A percentile compares a stretch with the other conserved stretches of the same genome.
Evolutionary conservation across 2,113 vertebrate genomes (phyloP).

Genomic region (Tychaedon coryphoeus): DNA sequence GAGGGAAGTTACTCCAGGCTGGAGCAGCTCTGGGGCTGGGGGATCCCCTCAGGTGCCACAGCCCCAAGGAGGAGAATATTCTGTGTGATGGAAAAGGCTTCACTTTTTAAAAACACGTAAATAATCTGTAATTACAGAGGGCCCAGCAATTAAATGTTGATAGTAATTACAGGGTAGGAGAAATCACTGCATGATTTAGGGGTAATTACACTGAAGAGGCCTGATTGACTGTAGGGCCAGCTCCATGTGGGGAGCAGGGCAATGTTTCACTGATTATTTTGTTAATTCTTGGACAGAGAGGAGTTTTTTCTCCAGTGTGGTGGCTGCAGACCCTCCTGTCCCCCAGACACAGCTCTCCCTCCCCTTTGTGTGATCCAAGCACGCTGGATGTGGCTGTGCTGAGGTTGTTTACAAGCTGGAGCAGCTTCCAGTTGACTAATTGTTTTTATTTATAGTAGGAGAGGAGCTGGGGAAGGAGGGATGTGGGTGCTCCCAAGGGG

Average conservation of each 20-base stretch:
- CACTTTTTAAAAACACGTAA: not conserved
- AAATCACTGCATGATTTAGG: not conserved
- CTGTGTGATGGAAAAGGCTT: not conserved
- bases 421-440: not conserved
- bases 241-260: not conserved
- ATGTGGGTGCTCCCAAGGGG: not conserved
- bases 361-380: not conserved
- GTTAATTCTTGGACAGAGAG: not conserved
- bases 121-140: not conserved
- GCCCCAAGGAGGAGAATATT: not conserved
- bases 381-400: not conserved
- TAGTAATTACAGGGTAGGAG: constrained; percentile 8
- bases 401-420: not conserved
- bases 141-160: not conserved
- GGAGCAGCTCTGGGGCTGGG: not conserved
- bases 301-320: not conserved
- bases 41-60: not conserved
- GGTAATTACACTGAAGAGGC: not conserved
- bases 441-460: not conserved
- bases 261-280: not conserved
- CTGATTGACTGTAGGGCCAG: not conserved
- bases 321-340: not conserved
- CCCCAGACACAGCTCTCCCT: not conserved
- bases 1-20: not conserved
- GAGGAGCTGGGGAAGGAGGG: not conserved